phyloP scores from a whole-genome alignment of 2,113 vertebrate species.

The Capreolus pygargus region DNA sequence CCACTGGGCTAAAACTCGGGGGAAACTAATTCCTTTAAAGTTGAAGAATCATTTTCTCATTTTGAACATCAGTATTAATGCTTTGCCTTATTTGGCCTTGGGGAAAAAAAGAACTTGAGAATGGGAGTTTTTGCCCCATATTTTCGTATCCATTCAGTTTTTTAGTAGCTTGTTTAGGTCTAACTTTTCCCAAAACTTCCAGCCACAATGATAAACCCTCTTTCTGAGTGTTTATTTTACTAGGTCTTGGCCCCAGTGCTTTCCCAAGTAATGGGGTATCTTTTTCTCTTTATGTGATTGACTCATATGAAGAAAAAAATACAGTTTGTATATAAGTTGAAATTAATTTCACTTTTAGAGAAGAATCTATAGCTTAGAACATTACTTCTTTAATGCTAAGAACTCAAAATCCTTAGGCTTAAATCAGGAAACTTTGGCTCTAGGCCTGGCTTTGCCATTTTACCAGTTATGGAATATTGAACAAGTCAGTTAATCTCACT shows the following conservation, averaged over 20 bases:
- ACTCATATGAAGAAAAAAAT: neutral
- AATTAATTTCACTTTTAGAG: conserved; percentile 33
- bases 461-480: neutral
- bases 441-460: neutral
- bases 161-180: neutral
- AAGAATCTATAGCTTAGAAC: neutral
- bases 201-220: neutral
- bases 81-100: neutral
- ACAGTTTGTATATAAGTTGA: neutral
- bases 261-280: neutral
- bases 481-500: neutral
- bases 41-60: neutral
- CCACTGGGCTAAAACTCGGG: neutral
- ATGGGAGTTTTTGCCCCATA: neutral
- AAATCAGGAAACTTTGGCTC: neutral
- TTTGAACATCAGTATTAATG: neutral
- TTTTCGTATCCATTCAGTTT: neutral
- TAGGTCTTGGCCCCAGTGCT: neutral
- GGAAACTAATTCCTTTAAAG: neutral
- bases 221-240: conserved; percentile 33
- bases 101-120: neutral
- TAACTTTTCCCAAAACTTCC: neutral
- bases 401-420: neutral
- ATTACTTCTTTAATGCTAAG: neutral
- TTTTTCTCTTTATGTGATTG: neutral